Evolutionary conservation across 2,113 vertebrate species (phyloP).

Genomic region (Nothobranchius kuhntae): DNA sequence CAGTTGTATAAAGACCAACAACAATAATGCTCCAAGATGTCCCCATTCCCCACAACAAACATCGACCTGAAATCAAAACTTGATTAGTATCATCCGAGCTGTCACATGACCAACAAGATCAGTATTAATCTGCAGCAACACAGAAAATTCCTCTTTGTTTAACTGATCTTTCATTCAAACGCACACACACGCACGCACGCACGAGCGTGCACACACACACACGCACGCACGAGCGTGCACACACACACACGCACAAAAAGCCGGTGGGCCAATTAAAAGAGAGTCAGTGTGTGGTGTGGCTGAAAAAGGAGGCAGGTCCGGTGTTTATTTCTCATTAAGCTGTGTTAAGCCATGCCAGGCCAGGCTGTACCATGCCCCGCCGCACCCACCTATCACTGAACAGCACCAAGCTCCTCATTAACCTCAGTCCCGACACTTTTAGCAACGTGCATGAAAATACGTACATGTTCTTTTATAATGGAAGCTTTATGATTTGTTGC

Average conservation of each 20-base stretch:
- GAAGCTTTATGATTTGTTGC: not conserved
- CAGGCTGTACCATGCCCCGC: slow-evolving; percentile 51
- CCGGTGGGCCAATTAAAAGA: slow-evolving; percentile 58
- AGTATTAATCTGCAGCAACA: slow-evolving; percentile 23
- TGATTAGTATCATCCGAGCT: slow-evolving; percentile 10
- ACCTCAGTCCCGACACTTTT: slow-evolving; percentile 33
- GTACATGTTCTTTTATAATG: slow-evolving; percentile 20
- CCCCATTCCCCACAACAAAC: not conserved
- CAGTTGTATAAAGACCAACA: no score
- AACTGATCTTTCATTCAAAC: not conserved
- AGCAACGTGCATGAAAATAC: slow-evolving; percentile 10
- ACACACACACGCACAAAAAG: slow-evolving; percentile 12
- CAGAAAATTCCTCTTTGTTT: slow-evolving; percentile 29
- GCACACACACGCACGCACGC: not conserved
- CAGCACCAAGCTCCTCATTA: slow-evolving; percentile 60
- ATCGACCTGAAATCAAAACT: slow-evolving; percentile 5
- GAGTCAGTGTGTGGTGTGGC: slow-evolving; percentile 58
- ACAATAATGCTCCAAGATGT: no score
- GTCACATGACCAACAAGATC: not conserved
- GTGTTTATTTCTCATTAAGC: slow-evolving; percentile 72
- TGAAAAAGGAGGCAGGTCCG: slow-evolving; percentile 56
- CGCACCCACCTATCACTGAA: slow-evolving; percentile 35
- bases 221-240: not conserved
- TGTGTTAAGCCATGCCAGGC: slow-evolving; percentile 61
- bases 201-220: not conserved